phyloP scores from a whole-genome alignment of 2,888 invertebrate species.

The Cheilosia grossa region DNA sequence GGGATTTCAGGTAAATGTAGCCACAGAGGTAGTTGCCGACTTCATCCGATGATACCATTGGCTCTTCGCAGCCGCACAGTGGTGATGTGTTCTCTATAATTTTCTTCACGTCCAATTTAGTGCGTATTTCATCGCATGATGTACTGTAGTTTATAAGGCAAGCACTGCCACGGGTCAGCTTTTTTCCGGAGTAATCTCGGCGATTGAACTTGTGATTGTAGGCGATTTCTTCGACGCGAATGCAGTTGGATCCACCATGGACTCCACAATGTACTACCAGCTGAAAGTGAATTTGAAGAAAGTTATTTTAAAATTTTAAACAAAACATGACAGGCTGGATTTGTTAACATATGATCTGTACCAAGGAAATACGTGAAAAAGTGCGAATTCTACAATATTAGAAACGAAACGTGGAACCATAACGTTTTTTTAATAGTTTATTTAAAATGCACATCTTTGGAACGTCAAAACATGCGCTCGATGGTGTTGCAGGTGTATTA shows the following conservation, averaged over 20 bases:
- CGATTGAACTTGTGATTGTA: slow-evolving; percentile 81
- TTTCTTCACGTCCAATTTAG: slow-evolving; percentile 80
- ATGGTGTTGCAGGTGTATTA: neutral
- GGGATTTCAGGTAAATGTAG: slow-evolving; percentile 89
- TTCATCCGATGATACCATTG: slow-evolving; percentile 78
- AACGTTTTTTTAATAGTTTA: too few relatives aligned
- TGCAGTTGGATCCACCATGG: slow-evolving; percentile 79
- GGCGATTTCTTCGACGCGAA: slow-evolving; percentile 81
- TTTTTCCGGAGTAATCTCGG: slow-evolving; percentile 80
- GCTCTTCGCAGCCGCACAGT: slow-evolving; percentile 77
- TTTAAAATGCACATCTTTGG: too few relatives aligned
- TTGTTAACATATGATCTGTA: too few relatives aligned
- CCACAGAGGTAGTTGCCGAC: slow-evolving; percentile 89
- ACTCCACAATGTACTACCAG: slow-evolving; percentile 83
- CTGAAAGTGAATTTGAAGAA: slow-evolving; percentile 70
- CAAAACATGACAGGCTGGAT: too few relatives aligned
- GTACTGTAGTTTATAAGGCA: slow-evolving; percentile 76
- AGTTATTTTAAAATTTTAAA: neutral
- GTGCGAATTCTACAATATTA: too few relatives aligned
- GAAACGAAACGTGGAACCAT: too few relatives aligned
- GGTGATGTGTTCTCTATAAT: slow-evolving; percentile 83
- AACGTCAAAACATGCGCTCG: neutral
- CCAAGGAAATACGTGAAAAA: too few relatives aligned
- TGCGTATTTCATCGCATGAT: slow-evolving; percentile 77
- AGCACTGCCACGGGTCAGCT: slow-evolving; percentile 76